phyloP scores from a whole-genome alignment of 92 coral and sea anemone genomes.

The Desmophyllum pertusum region DNA sequence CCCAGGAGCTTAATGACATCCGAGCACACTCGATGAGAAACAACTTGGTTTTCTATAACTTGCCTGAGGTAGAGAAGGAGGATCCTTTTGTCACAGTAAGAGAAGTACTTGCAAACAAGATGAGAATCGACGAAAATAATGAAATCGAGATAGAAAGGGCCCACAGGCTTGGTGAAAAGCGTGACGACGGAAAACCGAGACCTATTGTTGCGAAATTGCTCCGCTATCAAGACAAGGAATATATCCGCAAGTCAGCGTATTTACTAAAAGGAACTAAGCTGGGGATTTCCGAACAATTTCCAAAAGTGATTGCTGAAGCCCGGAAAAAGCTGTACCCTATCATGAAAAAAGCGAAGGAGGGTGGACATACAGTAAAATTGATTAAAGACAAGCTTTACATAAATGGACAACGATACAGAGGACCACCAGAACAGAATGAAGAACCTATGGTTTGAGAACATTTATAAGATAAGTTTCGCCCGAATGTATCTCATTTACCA shows the following conservation, averaged over 20 bases:
- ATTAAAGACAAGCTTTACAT: slow-evolving; percentile 40
- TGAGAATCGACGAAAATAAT: background rate
- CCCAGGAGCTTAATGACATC: too few relatives aligned
- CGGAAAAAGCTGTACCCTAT: slow-evolving; percentile 46
- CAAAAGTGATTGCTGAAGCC: slow-evolving; percentile 45
- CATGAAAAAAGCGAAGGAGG: slow-evolving; percentile 36
- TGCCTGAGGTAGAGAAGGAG: background rate
- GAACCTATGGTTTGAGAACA: background rate
- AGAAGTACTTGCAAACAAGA: background rate
- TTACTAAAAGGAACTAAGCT: slow-evolving; percentile 39
- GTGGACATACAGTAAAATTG: slow-evolving; percentile 29
- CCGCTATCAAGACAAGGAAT: slow-evolving; percentile 33
- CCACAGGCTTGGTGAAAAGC: slow-evolving; percentile 34
- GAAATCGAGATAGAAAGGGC: slow-evolving; percentile 31
- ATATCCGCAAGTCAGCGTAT: slow-evolving; percentile 15
- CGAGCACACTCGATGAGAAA: too few relatives aligned
- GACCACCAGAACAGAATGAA: background rate
- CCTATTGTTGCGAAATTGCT: slow-evolving; percentile 41
- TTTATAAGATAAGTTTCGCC: background rate
- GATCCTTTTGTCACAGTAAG: background rate
- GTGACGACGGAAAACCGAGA: slow-evolving; percentile 14
- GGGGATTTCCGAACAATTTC: slow-evolving; percentile 64
- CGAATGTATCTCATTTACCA: background rate
- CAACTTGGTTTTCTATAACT: too few relatives aligned
- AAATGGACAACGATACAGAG: slow-evolving; percentile 43